phyloP scores from a whole-genome alignment of 2,888 invertebrate species.

The Drosophila lutescens region DNA sequence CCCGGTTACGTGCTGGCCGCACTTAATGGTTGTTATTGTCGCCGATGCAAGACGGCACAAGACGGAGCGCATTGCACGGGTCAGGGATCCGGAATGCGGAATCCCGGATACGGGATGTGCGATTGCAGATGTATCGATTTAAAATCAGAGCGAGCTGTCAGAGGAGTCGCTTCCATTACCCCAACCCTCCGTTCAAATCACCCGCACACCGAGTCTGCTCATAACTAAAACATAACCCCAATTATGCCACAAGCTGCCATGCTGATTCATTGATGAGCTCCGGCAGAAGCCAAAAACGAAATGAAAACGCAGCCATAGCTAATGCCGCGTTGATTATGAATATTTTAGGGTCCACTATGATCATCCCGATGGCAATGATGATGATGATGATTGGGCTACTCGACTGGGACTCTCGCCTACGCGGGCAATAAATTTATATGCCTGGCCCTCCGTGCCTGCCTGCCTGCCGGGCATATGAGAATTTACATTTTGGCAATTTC shows the following conservation, averaged over 20 bases:
- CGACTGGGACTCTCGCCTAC: constrained; percentile 46
- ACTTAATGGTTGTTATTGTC: constrained; percentile 75
- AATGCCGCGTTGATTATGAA: constrained; percentile 73
- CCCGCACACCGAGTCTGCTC: constrained; percentile 10
- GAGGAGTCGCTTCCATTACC: constrained; percentile 3
- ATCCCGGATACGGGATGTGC: neutral
- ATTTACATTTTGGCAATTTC: constrained; percentile 83
- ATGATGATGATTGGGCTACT: constrained; percentile 10
- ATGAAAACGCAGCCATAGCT: constrained; percentile 53
- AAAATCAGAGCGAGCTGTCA: constrained; percentile 9
- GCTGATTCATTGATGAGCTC: constrained; percentile 39
- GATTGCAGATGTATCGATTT: constrained; percentile 35
- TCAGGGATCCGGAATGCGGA: neutral
- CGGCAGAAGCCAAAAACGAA: constrained; percentile 37
- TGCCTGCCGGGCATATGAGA: constrained; percentile 62
- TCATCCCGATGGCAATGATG: constrained; percentile 23
- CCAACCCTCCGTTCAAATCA: neutral
- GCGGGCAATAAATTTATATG: constrained; percentile 74
- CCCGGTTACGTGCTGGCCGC: constrained; percentile 73
- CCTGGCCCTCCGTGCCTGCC: constrained; percentile 29
- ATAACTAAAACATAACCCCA: constrained; percentile 50
- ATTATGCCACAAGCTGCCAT: constrained; percentile 36
- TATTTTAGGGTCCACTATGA: constrained; percentile 59
- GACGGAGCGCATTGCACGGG: constrained; percentile 8
- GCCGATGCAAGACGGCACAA: constrained; percentile 20